Percentiles rank a stretch among this genome's conserved stretches.
These are phyloP conservation scores for Melanotaenia parkinsoni DNA, from an alignment of 2,797 vertebrate species.

Conservation along the genomic window DNA sequence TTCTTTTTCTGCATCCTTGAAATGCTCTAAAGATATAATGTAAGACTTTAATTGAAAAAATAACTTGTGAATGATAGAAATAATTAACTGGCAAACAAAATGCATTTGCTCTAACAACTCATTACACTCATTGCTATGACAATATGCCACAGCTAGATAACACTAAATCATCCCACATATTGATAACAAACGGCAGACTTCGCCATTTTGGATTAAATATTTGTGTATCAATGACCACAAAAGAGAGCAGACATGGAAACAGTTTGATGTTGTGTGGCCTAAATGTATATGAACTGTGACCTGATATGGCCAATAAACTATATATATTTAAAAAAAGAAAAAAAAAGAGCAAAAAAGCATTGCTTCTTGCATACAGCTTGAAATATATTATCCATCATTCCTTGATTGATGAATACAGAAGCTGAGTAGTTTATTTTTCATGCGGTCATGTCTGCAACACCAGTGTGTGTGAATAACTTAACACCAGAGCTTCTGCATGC, in stretches of 20 bases:
- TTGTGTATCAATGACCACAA: neutral
- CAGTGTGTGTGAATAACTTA: constrained; percentile 45
- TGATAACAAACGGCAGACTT: neutral
- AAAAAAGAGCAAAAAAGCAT: constrained; percentile 1
- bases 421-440: constrained; percentile 27
- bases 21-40: constrained; percentile 5
- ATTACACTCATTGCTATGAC: neutral
- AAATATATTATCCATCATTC: constrained; percentile 16
- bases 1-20: constrained; percentile 15
- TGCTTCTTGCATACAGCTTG: neutral
- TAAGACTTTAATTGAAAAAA: constrained; percentile 19
- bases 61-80: constrained; percentile 12
- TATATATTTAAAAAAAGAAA: neutral
- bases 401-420: constrained; percentile 27
- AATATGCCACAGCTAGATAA: constrained; percentile 6
- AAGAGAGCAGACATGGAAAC: constrained; percentile 7
- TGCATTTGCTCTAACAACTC: neutral
- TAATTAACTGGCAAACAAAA: constrained; percentile 9
- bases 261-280: constrained; percentile 2
- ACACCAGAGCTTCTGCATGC: constrained; percentile 43
- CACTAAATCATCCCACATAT: neutral
- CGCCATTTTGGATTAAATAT: constrained; percentile 33
- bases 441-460: constrained; percentile 18
- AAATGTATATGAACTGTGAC: constrained; percentile 26
- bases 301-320: constrained; percentile 1